Conservation (phyloP, 2,113 vertebrate species). For the Clarias magur region DNA sequence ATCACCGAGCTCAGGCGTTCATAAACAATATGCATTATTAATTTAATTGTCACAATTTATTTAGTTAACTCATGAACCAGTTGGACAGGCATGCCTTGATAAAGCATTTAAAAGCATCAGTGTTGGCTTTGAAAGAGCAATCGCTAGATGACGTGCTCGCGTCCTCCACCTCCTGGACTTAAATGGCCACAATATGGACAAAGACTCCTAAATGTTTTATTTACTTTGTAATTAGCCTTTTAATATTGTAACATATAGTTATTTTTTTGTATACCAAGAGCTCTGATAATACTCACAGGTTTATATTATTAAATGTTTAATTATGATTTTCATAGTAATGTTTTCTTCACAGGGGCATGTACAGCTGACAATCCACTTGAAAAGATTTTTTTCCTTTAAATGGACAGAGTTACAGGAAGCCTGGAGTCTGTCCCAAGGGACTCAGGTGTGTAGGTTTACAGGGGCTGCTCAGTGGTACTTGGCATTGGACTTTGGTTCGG, state of each 20-base stretch:
- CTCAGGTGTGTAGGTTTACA: too few species aligned
- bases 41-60: conserved; percentile 85
- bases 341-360: too few species aligned
- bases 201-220: neutral
- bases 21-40: conserved; percentile 98
- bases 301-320: neutral
- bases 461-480: too few species aligned
- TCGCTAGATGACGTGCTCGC: conserved; percentile 70
- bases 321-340: neutral
- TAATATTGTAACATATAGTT: neutral
- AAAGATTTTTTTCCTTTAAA: neutral
- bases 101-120: conserved; percentile 79
- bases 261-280: neutral
- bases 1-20: conserved; percentile 87
- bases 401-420: too few species aligned
- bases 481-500: too few species aligned
- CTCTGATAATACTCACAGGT: neutral
- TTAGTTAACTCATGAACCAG: conserved; percentile 78
- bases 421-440: too few species aligned
- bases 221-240: neutral
- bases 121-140: conserved; percentile 73
- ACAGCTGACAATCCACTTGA: neutral
- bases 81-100: conserved; percentile 80
- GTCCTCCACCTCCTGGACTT: conserved; percentile 64
- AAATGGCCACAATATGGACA: conserved; percentile 12